Evolutionary conservation across 92 coral and sea anemone species (phyloP), one percentile per base, ranked within the genome.

Genomic region (Heteractis magnifica): DNA sequence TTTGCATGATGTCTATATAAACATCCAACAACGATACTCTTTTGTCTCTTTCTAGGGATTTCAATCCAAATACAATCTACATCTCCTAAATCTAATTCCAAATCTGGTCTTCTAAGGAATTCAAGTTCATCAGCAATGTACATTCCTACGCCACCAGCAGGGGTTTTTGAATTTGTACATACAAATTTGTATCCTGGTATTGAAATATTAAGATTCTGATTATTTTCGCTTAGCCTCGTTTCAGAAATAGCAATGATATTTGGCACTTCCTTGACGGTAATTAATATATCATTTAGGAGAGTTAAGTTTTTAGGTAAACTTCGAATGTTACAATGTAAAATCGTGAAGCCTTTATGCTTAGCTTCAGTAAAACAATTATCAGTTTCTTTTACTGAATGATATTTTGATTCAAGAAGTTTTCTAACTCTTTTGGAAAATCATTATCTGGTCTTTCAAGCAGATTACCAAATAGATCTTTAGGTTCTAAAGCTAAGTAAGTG

Each of bases 101-200:
- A 10, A 48, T 78, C 79, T 71, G 79, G 52, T 68, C 88, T 71
- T 85, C 56, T 71, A 71, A 71, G 60, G 23, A 85, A 78, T 56
- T 85, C 55, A 13, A 70, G 20, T 49, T 78, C 71, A n/a, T 79
- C 52, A 65, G 52, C 65, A 52, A 79, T 79, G 73, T 85, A 85
- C 41, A 85, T 71, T 21, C 84, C 88, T 34, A 78, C 78, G 44
- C 78, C 84, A 18, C 88, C 88, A 23, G 88, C 84, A 60, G 79
- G 79, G 50, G 88, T 85, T 56, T 26, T 10, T 12, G 88, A 85
- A 60, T 65, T 48, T 19, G 79, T 79, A 60, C 77, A 71, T 16
- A 73, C 81, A 73, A 85, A 85, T 15, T 52, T 19, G 52, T 85
- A 85, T 15, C 88, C 88, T 15, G 79, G 79, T 14, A 85, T 8